A percentile compares a stretch with the other conserved stretches of the same genome.
Evolutionary conservation across 2,113 vertebrate genomes (phyloP).

Genomic region (Raja brachyura): DNA sequence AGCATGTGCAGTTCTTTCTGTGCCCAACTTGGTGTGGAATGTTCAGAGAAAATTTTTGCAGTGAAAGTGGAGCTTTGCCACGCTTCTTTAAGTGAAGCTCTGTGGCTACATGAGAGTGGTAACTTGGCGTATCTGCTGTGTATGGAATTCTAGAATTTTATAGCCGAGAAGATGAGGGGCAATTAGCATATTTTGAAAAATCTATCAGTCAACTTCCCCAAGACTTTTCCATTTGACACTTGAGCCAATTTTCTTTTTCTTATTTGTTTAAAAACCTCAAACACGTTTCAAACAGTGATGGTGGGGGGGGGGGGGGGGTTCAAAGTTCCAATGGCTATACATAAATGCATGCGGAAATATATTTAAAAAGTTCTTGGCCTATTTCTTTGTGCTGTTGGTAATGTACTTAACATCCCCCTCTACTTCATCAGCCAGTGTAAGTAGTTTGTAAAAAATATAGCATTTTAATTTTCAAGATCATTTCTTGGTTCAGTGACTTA

Average conservation of each 20-base stretch:
- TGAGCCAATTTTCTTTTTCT: no score
- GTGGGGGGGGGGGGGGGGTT: no score
- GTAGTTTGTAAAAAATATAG: background rate
- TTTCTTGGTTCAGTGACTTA: background rate
- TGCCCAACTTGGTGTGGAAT: background rate
- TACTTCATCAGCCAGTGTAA: background rate
- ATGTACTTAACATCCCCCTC: background rate
- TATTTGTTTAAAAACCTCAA: background rate
- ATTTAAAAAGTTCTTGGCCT: background rate
- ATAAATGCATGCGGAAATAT: background rate
- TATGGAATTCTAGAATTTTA: background rate
- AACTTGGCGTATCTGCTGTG: background rate
- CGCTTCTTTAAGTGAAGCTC: no score
- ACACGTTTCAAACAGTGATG: background rate
- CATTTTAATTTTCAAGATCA: background rate
- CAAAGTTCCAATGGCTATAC: background rate
- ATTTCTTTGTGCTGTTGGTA: background rate
- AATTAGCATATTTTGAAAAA: background rate
- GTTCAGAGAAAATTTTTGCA: background rate
- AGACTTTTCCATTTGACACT: background rate
- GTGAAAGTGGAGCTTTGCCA: background rate
- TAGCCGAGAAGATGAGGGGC: background rate
- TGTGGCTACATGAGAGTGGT: background rate
- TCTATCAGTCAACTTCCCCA: background rate
- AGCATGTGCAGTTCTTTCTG: no score